Evolutionary conservation across 2,888 invertebrate genomes (phyloP).

Genomic region (Temnothorax unifasciatus): DNA sequence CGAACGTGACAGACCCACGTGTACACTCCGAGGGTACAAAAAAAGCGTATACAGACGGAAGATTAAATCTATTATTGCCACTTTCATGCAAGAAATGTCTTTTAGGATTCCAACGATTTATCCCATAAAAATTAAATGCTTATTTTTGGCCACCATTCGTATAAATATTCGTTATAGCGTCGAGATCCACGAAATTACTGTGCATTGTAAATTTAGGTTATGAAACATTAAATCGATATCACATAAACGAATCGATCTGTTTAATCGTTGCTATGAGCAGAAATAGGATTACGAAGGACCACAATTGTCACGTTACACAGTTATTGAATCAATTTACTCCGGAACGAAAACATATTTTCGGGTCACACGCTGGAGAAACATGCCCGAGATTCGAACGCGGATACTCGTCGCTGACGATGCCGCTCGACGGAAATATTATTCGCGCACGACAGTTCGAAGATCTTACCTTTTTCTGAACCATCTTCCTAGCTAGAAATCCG

Average conservation of each 20-base stretch:
- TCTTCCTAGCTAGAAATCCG: conserved; percentile 73
- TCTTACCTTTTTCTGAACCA: conserved; percentile 84
- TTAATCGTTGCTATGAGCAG: not conserved
- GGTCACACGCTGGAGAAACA: not conserved
- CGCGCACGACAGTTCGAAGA: conserved; percentile 22
- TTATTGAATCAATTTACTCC: not conserved
- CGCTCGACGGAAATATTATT: conserved; percentile 71
- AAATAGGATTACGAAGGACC: not conserved
- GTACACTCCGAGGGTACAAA: too few relatives aligned
- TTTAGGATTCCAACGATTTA: not conserved
- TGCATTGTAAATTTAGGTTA: conserved; percentile 16
- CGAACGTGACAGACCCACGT: too few relatives aligned
- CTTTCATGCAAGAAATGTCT: conserved; percentile 38
- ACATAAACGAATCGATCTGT: not conserved
- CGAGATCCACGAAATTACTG: not conserved
- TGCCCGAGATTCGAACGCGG: not conserved
- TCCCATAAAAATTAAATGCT: not conserved
- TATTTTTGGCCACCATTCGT: not conserved
- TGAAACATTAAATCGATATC: not conserved
- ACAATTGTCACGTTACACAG: not conserved
- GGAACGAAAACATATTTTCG: conserved; percentile 6
- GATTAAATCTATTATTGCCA: not conserved
- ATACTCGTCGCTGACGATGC: not conserved
- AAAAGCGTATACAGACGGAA: too few relatives aligned
- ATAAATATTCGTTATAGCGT: not conserved